Conservation (phyloP, 2,113 vertebrate genomes). For the Gobius niger region DNA sequence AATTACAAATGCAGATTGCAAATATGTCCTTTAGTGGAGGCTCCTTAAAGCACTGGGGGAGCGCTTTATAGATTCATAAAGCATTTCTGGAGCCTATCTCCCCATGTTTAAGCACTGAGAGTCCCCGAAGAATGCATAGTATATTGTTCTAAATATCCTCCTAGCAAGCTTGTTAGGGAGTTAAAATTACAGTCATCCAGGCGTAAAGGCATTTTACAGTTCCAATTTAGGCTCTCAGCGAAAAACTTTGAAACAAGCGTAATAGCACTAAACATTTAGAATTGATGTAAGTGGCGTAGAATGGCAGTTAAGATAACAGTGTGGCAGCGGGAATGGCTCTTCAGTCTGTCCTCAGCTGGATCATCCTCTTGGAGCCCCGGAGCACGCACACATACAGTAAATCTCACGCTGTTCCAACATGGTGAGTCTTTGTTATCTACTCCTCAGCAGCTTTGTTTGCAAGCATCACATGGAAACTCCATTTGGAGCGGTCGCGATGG, state of each 20-base stretch:
- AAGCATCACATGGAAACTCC: constrained; percentile 61
- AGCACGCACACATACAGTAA: constrained; percentile 30
- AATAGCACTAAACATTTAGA: constrained; percentile 13
- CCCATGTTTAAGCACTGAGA: constrained; percentile 41
- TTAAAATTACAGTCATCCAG: constrained; percentile 50
- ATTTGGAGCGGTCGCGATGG: constrained; percentile 44
- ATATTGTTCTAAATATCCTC: constrained; percentile 56
- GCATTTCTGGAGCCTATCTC: constrained; percentile 52
- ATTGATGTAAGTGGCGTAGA: constrained; percentile 25
- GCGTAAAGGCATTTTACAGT: constrained; percentile 55
- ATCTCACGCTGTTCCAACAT: constrained; percentile 51
- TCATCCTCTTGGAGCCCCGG: constrained; percentile 63
- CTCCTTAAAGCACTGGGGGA: constrained; percentile 45
- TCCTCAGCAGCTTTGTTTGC: constrained; percentile 63
- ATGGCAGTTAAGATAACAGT: constrained; percentile 45
- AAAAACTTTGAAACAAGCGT: constrained; percentile 27
- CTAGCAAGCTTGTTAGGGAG: constrained; percentile 60
- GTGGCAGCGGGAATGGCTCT: constrained; percentile 30
- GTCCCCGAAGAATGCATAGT: constrained; percentile 53
- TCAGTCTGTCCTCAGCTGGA: constrained; percentile 52
- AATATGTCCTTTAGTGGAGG: constrained; percentile 51
- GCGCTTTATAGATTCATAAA: constrained; percentile 64
- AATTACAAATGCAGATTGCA: constrained; percentile 63
- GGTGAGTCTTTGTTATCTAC: constrained; percentile 66
- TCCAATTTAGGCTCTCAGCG: constrained; percentile 43